These are phyloP conservation scores for Clarias platycephalus DNA, from an alignment of 2,797 vertebrate genomes.

Conservation along the genomic window DNA sequence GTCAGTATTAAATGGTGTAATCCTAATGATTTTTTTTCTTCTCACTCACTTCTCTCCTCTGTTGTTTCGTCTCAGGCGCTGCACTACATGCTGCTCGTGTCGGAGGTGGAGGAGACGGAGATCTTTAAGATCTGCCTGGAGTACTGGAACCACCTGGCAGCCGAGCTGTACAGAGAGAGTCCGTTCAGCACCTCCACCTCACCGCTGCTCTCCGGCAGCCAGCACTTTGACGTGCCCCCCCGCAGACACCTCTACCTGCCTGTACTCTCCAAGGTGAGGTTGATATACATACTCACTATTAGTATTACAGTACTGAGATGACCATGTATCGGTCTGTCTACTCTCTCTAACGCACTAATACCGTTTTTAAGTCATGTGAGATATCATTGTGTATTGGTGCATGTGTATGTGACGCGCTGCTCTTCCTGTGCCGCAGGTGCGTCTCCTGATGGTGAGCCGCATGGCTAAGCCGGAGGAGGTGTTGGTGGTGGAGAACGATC, in stretches of 20 bases:
- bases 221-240: constrained; percentile 94
- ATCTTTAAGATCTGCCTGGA: constrained; percentile 98
- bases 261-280: constrained; percentile 88
- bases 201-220: constrained; percentile 89
- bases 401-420: neutral
- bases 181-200: constrained; percentile 92
- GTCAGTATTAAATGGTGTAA: too few species aligned
- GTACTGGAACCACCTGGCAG: constrained; percentile 97
- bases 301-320: neutral
- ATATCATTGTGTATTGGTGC: neutral
- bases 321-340: neutral
- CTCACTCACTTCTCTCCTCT: neutral
- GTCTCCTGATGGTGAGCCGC: constrained; percentile 96
- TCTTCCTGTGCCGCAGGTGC: constrained; percentile 73
- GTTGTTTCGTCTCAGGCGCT: constrained; percentile 73
- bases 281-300: neutral
- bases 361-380: neutral
- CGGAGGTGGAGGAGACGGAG: constrained; percentile 96
- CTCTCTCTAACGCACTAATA: neutral
- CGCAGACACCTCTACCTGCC: constrained; percentile 92
- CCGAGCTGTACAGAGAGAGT: constrained; percentile 94
- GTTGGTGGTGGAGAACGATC: constrained; percentile 98
- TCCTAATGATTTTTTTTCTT: neutral
- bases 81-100: constrained; percentile 93
- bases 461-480: constrained; percentile 99